phyloP scores from a whole-genome alignment of 1,140 invertebrate species.

The Camponotus vicinus region DNA sequence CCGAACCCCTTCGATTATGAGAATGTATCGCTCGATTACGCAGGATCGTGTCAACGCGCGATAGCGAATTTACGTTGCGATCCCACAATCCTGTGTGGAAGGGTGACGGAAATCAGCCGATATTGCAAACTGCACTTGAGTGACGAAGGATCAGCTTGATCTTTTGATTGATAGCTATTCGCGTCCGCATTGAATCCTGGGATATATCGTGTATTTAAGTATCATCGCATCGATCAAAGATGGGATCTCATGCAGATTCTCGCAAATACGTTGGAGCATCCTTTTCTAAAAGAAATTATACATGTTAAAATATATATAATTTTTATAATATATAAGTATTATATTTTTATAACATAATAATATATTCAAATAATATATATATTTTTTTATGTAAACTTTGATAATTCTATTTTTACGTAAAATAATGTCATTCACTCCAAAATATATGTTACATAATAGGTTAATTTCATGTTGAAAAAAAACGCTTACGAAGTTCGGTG shows the following conservation, averaged over 20 bases:
- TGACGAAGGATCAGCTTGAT: conserved; percentile 47
- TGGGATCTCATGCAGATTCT: not conserved
- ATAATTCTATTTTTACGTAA: not conserved
- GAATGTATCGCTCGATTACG: conserved; percentile 58
- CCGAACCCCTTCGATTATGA: conserved; percentile 52
- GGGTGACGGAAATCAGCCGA: conserved; percentile 36
- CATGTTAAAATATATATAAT: not conserved
- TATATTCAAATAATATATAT: too few species aligned
- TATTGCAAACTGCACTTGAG: conserved; percentile 34
- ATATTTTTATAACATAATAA: not conserved
- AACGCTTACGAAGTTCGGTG: not conserved
- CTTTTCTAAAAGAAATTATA: not conserved
- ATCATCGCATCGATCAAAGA: not conserved
- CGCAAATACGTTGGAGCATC: not conserved
- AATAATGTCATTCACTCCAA: not conserved
- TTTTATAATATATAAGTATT: not conserved
- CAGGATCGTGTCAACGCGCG: conserved; percentile 51
- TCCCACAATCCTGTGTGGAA: conserved; percentile 20
- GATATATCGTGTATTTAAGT: not conserved
- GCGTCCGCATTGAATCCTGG: conserved; percentile 26
- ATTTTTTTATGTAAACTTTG: too few species aligned
- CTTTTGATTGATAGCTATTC: conserved; percentile 48
- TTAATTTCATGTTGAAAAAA: not conserved
- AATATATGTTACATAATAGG: not conserved
- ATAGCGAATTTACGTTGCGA: conserved; percentile 49